phyloP scores from a whole-genome alignment of 1,140 invertebrate genomes.

The Bathynomus jamesi region DNA sequence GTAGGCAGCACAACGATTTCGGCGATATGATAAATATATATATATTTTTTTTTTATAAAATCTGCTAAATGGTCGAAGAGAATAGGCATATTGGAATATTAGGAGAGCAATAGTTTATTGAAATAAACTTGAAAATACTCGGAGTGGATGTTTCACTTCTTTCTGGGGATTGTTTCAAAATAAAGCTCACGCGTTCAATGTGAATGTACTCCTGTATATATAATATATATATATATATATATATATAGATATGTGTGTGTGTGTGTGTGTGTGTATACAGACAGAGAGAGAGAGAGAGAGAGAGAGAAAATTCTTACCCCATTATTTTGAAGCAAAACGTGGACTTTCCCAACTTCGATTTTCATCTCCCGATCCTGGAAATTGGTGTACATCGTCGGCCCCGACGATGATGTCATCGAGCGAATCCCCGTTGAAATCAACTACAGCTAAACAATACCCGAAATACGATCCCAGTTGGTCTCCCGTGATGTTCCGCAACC shows the following conservation, averaged over 20 bases:
- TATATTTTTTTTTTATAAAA: too few species aligned
- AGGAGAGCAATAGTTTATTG: too few species aligned
- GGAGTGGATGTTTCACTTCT: too few species aligned
- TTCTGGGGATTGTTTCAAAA: too few species aligned
- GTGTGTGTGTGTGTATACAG: not conserved
- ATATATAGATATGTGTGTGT: not conserved
- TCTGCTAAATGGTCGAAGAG: too few species aligned
- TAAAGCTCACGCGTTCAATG: too few species aligned
- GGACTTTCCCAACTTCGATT: slow-evolving; percentile 85
- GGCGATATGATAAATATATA: too few species aligned
- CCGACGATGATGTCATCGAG: slow-evolving; percentile 88
- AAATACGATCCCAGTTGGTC: slow-evolving; percentile 92
- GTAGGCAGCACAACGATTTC: too few species aligned
- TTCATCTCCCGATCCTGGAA: slow-evolving; percentile 68
- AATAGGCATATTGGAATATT: too few species aligned
- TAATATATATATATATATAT: not conserved
- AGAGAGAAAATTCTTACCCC: too few species aligned
- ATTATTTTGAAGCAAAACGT: slow-evolving; percentile 70
- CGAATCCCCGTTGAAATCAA: slow-evolving; percentile 87
- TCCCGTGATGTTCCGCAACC: slow-evolving; percentile 78
- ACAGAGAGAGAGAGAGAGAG: not conserved
- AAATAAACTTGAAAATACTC: too few species aligned
- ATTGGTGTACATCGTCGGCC: slow-evolving; percentile 81
- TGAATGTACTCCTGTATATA: too few species aligned
- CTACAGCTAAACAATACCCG: slow-evolving; percentile 77